phyloP scores from a whole-genome alignment of 2,888 invertebrate genomes.

The Drosophila tanythrix region DNA sequence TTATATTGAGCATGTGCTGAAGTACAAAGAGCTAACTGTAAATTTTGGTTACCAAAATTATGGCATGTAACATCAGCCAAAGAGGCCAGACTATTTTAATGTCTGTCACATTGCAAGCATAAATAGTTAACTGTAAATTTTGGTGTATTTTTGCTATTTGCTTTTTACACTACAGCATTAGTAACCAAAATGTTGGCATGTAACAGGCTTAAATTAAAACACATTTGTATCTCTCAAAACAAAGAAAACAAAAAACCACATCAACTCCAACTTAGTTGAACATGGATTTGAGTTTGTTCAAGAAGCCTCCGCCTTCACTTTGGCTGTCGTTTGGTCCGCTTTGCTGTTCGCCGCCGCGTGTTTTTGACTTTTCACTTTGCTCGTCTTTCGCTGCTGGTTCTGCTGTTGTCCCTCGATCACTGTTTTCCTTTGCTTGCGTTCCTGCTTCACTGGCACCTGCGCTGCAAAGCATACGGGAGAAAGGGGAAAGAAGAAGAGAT shows the following conservation, averaged over 20 bases:
- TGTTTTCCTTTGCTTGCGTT: conserved; percentile 1
- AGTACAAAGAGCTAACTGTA: background rate
- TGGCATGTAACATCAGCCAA: background rate
- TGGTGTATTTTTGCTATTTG: conserved; percentile 3
- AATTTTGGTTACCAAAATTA: background rate
- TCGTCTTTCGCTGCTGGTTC: conserved; percentile 17
- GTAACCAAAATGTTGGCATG: background rate
- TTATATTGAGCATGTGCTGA: background rate
- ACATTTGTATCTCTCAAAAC: conserved; percentile 28
- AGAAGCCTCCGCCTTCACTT: conserved; percentile 59
- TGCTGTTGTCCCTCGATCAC: background rate
- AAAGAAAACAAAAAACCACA: conserved; percentile 32
- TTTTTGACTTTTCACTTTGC: conserved; percentile 19
- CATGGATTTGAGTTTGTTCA: conserved; percentile 72
- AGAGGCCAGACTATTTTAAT: background rate
- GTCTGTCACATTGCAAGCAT: background rate
- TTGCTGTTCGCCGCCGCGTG: conserved; percentile 14
- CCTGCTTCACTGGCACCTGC: conserved; percentile 58
- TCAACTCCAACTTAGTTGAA: conserved; percentile 58
- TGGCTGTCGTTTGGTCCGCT: conserved; percentile 28
- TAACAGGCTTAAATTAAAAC: conserved; percentile 27
- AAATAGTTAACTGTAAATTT: background rate
- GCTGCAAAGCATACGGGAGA: conserved; percentile 58
- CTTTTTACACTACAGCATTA: background rate
- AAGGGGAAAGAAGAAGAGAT: conserved; percentile 11